A percentile compares a stretch with the other conserved stretches of the same genome.
phyloP scores from a whole-genome alignment of 2,888 invertebrate genomes.

The Ephialtes manifestator region DNA sequence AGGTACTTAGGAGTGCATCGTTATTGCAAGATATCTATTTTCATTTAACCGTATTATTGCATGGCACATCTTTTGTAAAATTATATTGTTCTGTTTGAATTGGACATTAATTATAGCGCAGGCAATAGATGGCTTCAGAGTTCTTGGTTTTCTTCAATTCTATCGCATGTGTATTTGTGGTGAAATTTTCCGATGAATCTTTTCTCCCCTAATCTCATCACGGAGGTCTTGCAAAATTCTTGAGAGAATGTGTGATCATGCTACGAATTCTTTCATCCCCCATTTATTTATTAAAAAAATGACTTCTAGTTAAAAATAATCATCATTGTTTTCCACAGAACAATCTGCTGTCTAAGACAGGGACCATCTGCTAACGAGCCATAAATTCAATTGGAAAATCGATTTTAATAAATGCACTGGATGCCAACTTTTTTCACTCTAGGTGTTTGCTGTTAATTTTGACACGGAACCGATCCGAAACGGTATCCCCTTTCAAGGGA shows the following conservation, averaged over 20 bases:
- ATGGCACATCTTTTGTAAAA: no score
- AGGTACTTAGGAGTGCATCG: conserved; percentile 22
- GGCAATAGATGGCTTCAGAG: conserved; percentile 10
- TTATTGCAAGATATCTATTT: no score
- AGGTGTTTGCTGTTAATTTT: conserved; percentile 13
- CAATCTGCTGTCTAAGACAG: no score
- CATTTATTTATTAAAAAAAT: background rate
- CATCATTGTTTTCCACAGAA: no score
- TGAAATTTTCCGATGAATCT: background rate
- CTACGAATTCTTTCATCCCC: no score
- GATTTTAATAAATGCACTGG: no score
- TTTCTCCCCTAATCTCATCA: conserved; percentile 4
- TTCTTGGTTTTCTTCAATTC: background rate
- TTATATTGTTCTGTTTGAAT: conserved; percentile 1
- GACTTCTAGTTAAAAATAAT: no score
- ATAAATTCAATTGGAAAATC: conserved; percentile 7
- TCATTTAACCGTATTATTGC: no score
- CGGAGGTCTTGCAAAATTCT: conserved; percentile 16
- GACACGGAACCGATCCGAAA: conserved; percentile 7
- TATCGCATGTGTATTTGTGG: no score
- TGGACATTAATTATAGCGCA: conserved; percentile 1
- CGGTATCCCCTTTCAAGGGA: no score
- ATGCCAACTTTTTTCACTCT: no score
- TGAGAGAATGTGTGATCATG: no score
- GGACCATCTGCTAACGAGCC: conserved; percentile 12